phyloP scores from a whole-genome alignment of 2,797 vertebrate genomes.

The Danio jaintianensis region DNA sequence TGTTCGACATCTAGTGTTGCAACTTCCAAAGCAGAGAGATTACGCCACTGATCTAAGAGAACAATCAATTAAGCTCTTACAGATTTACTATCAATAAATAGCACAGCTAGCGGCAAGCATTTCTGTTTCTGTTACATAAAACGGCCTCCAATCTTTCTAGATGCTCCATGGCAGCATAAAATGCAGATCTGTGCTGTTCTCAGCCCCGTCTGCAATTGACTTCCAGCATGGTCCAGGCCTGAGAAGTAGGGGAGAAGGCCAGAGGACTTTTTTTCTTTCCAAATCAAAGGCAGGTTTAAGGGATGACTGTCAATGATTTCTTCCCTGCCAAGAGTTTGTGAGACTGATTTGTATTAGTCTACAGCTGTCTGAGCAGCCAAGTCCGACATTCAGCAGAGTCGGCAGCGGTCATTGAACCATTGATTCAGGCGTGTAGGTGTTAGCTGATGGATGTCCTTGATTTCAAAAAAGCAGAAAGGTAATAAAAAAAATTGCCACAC shows the following conservation, averaged over 20 bases:
- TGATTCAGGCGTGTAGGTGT: constrained; percentile 75
- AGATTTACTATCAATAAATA: constrained; percentile 79
- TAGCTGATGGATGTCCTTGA: constrained; percentile 73
- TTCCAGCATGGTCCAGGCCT: constrained; percentile 58
- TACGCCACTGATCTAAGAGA: constrained; percentile 77
- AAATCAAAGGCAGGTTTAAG: constrained; percentile 74
- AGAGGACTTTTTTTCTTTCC: constrained; percentile 63
- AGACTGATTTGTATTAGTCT: constrained; percentile 74
- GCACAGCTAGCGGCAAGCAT: constrained; percentile 71
- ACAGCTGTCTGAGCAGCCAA: constrained; percentile 66
- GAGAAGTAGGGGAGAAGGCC: constrained; percentile 51
- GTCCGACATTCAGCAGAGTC: constrained; percentile 75
- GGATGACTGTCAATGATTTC: constrained; percentile 77
- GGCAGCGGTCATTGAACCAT: constrained; percentile 77
- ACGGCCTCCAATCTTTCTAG: constrained; percentile 67
- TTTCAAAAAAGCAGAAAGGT: constrained; percentile 58
- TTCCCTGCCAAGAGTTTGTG: constrained; percentile 66
- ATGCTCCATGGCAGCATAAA: constrained; percentile 61
- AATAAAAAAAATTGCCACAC: constrained; percentile 30
- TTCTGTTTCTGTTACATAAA: constrained; percentile 66
- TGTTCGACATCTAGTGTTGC: constrained; percentile 61
- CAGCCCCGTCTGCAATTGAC: constrained; percentile 64
- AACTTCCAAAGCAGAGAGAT: constrained; percentile 73
- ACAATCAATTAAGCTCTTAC: constrained; percentile 81
- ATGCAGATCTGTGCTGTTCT: constrained; percentile 63